Evolutionary conservation across 2,113 vertebrate genomes (phyloP), one percentile per base, ranked within the genome.

Genomic region (Passer montanus): DNA sequence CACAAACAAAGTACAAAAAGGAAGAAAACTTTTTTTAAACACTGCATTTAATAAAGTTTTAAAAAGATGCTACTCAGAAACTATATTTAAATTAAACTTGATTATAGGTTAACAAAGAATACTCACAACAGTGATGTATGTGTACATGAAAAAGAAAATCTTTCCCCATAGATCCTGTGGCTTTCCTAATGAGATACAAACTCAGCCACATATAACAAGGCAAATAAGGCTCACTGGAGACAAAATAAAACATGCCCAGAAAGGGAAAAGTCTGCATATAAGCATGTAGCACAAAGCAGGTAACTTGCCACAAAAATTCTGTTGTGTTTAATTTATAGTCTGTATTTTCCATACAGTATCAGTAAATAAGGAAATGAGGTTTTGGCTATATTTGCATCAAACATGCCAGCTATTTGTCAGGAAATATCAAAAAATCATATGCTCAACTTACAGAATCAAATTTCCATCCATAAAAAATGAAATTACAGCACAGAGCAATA

Each of bases 401-500:
- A 81, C 26, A 55, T 7, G 30, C 30, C 47, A 67, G 83, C 35
- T 67, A 50, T 80, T 88, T 86, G 30, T 90, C 85, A 90, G 63
- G 43, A 93, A 96, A 89, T 0, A 3, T 47, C 79, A 77, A 73
- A 73, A 92, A 89, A 79, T 31, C 43, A 76, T 49, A 73, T 1
- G 4, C 53, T 76, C 70, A 94, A 83, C 52, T 85, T 93, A 85
- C 8, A 90, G 62, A 94, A 85, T 83, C 63, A 77, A 77, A 93
- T 95, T 90, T 94, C 95, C 46, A 93, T 79, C 28, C 53, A 78
- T 79, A 90, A 93, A 87, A 89, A 31, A 41, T 26, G 15, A 79
- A 90, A 90, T 90, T 79, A 72, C 24, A 76, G 9, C 55, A 49
- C 28, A 84, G 28, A 89, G 44, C 72, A 83, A 66, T 8, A 85